phyloP scores from a whole-genome alignment of 2,797 vertebrate genomes.

The Tiaroga cobitis region DNA sequence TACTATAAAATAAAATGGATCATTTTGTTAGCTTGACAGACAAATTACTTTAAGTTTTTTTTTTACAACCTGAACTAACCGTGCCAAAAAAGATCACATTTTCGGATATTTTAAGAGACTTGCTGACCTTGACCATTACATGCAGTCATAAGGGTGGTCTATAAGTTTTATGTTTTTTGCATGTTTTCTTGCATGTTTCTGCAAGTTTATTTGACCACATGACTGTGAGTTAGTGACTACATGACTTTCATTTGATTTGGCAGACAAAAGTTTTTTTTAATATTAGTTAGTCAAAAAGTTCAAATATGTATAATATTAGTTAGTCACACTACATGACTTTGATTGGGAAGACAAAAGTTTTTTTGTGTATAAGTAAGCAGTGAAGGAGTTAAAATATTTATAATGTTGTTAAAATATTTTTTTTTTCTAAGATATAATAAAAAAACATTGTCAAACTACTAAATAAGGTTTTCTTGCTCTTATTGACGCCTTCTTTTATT shows the following conservation, averaged over 20 bases:
- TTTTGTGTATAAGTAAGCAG: background rate
- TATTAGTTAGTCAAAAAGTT: too few species aligned
- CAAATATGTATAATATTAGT: too few species aligned
- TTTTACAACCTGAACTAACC: background rate
- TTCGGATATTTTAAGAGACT: background rate
- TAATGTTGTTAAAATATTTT: too few species aligned
- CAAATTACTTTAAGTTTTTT: background rate
- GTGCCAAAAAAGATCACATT: background rate
- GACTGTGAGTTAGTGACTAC: background rate
- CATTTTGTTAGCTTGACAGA: background rate
- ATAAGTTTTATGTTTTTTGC: background rate
- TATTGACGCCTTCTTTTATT: background rate
- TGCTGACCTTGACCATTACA: background rate
- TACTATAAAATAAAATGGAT: constrained; percentile 9
- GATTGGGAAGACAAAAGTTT: background rate
- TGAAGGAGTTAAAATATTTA: background rate
- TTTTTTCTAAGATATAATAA: too few species aligned
- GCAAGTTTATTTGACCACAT: background rate
- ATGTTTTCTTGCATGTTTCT: background rate
- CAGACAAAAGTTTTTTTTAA: too few species aligned
- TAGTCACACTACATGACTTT: background rate
- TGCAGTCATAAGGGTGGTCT: background rate
- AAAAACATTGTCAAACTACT: background rate
- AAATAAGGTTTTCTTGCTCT: background rate
- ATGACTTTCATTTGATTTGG: background rate